Conservation (phyloP, 2,888 invertebrate species). For the Eupeodes latifasciatus region DNA sequence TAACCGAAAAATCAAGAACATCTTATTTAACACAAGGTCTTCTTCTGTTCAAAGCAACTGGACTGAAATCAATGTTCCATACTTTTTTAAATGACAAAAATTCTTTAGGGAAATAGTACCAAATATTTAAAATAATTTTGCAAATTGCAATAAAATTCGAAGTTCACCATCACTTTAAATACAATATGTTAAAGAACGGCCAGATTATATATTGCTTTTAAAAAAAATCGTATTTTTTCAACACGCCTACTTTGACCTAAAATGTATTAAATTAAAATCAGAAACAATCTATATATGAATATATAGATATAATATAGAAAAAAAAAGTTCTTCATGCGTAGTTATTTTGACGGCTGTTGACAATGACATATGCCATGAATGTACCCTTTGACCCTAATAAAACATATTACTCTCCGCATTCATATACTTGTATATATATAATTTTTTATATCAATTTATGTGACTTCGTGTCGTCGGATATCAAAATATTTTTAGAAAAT, state of each 20-base stretch:
- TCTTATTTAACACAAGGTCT: too few relatives aligned
- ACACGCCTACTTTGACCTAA: constrained; percentile 19
- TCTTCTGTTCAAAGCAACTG: too few relatives aligned
- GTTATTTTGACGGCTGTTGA: constrained; percentile 72
- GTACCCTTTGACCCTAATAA: constrained; percentile 73
- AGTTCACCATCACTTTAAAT: too few relatives aligned
- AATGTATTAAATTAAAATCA: constrained; percentile 70
- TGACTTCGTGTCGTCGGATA: not conserved
- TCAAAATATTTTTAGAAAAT: constrained; percentile 8
- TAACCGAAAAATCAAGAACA: too few relatives aligned
- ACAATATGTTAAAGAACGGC: not conserved
- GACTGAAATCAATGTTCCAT: too few relatives aligned
- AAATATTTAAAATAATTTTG: too few relatives aligned
- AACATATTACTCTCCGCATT: constrained; percentile 43
- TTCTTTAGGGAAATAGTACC: too few relatives aligned
- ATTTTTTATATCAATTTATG: not conserved
- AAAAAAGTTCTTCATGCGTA: constrained; percentile 49
- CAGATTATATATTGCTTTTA: not conserved
- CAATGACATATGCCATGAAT: constrained; percentile 73
- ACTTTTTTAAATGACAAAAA: too few relatives aligned
- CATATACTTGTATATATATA: not conserved
- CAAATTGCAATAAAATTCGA: too few relatives aligned
- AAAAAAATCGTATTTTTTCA: constrained; percentile 25
- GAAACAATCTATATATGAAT: constrained; percentile 44
- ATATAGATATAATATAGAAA: not conserved